Percentiles rank a stretch among this genome's conserved stretches.
These are phyloP conservation scores for Protonemura montana DNA, from an alignment of 2,888 invertebrate species.

Conservation along the genomic window DNA sequence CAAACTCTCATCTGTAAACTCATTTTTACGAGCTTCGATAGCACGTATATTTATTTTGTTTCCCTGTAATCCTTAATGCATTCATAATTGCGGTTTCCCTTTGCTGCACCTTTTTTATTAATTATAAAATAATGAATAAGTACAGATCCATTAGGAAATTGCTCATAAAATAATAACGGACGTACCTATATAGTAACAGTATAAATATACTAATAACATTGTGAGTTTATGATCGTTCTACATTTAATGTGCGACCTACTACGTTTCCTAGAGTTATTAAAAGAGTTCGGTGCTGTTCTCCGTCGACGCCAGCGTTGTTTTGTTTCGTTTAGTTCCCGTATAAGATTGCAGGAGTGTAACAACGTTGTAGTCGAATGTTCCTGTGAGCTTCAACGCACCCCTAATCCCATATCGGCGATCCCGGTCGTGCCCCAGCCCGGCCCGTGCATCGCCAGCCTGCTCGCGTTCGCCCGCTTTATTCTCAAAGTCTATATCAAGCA, in stretches of 20 bases:
- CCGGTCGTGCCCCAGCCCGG: neutral
- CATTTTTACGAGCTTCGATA: neutral
- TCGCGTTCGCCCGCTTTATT: slow-evolving; percentile 17
- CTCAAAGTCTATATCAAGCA: slow-evolving; percentile 35
- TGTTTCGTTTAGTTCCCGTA: neutral
- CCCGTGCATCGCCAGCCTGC: neutral
- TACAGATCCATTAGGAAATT: neutral
- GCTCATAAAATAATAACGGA: neutral
- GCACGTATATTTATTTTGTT: neutral
- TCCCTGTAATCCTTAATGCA: neutral
- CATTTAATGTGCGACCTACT: no score
- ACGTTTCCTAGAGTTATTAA: no score
- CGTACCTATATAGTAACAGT: neutral
- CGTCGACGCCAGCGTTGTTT: no score
- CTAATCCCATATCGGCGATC: neutral
- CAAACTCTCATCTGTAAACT: neutral
- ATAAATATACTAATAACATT: neutral
- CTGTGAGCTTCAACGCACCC: neutral
- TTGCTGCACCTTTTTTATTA: neutral
- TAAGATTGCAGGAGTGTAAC: slow-evolving; percentile 2
- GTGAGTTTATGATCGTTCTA: no score
- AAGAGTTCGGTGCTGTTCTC: neutral
- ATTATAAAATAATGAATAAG: neutral
- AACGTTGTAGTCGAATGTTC: slow-evolving; percentile 25
- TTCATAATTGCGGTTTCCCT: neutral